Conservation (phyloP, 2,888 invertebrate species). For the Caenorhabditis sp. region DNA sequence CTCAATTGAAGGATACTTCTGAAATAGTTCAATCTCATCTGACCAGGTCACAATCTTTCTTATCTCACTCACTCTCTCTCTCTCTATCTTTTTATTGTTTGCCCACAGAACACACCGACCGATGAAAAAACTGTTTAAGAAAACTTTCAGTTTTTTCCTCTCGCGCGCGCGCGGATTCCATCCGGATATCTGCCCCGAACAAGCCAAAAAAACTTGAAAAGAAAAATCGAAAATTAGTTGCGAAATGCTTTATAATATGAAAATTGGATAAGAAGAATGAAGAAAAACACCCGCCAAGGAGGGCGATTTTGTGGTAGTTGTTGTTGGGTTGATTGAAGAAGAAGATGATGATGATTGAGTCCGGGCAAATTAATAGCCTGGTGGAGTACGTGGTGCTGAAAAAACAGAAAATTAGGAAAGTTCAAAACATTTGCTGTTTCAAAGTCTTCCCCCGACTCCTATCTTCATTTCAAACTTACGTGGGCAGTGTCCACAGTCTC, state of each 20-base stretch:
- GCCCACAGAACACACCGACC: not conserved
- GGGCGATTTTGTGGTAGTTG: conserved; percentile 32
- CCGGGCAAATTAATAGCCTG: conserved; percentile 57
- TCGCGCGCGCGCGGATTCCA: not conserved
- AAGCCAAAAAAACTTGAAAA: not conserved
- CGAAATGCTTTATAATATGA: conserved; percentile 37
- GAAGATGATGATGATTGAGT: not conserved
- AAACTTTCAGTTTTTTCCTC: conserved; percentile 27
- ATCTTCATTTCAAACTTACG: conserved; percentile 19
- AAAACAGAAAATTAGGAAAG: conserved; percentile 2
- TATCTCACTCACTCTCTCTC: not conserved
- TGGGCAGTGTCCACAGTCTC: conserved; percentile 59
- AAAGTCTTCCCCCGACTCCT: not conserved
- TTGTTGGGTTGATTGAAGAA: not conserved
- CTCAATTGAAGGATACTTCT: not conserved
- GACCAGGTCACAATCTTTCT: not conserved
- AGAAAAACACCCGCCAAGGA: conserved; percentile 34
- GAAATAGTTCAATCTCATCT: not conserved
- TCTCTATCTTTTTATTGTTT: not conserved
- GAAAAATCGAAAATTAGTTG: conserved; percentile 5
- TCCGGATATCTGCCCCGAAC: conserved; percentile 15
- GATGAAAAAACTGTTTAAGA: not conserved
- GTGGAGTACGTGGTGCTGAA: conserved; percentile 61
- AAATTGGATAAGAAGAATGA: conserved; percentile 7
- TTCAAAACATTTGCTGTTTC: not conserved